These are phyloP conservation scores for Lanius ludovicianus DNA, from an alignment of 2,113 vertebrate species.

Conservation along the genomic window DNA sequence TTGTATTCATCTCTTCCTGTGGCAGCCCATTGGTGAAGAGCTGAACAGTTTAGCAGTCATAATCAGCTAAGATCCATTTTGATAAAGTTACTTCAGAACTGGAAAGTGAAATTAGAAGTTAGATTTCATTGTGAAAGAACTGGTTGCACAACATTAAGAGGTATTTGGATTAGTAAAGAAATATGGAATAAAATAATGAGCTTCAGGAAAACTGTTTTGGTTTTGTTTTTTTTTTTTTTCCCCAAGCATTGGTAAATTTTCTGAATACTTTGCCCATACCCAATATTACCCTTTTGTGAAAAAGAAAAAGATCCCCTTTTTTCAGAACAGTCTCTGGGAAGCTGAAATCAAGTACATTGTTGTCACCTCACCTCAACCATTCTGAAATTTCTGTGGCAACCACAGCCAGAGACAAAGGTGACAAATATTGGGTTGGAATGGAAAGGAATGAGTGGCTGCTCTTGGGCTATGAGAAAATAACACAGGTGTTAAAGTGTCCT, in stretches of 20 bases:
- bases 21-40: background rate
- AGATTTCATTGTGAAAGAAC: background rate
- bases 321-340: background rate
- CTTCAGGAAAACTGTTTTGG: background rate
- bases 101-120: background rate
- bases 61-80: background rate
- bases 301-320: background rate
- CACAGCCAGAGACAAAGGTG: background rate
- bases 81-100: background rate
- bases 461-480: background rate
- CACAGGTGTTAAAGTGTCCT: slow-evolving; percentile 32
- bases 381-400: background rate
- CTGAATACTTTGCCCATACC: background rate
- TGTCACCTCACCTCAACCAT: background rate
- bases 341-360: background rate
- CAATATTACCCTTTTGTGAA: background rate
- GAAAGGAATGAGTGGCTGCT: background rate
- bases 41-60: background rate
- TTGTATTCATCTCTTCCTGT: background rate
- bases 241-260: background rate
- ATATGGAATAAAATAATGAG: background rate
- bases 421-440: background rate
- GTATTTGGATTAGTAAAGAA: background rate
- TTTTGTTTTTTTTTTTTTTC: background rate
- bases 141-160: background rate